Evolutionary conservation across 2,797 vertebrate species (phyloP), one percentile per base, ranked within the genome.

Genomic region (Paguma larvata): DNA sequence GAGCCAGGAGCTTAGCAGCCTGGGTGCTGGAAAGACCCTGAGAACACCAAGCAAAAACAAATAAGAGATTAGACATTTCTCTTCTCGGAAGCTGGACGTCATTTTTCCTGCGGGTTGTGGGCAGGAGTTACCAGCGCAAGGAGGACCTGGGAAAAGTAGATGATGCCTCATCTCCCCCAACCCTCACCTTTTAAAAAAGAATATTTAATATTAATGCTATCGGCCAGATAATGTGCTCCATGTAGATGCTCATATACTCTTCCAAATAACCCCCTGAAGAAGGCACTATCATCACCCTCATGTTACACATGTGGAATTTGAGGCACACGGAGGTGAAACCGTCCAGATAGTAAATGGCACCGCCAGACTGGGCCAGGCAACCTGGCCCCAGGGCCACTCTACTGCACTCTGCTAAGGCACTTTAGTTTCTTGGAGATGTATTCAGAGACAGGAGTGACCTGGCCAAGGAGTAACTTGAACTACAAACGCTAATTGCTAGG

Each of bases 11-110:
- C 96, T 99, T 98, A 30, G 98, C 98, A 72, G 99, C 99, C 93
- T 93, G 98, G 72, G 97, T 3, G 1, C 98, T 98, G 0, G 98
- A 98, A 87, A 99, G 98, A 97, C 99, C 99, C 99, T 99, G 97
- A 94, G 59, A 98, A 63, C 85, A 68, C 23, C 75, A 46, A 95
- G 51, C 46, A 87, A 95, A 93, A 85, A 30, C 19, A 85, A 87
- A 85, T 0, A 75, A 75, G 8, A 27, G 68, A 70, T 85, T 41
- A 95, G 72, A 92, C 2, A 19, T 19, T 68, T 30, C 14, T 95
- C 12, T 25, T 68, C 16, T 27, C n/a, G 75, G 3, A 2, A 32
- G n/a, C 12, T 63, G n/a, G 30, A 89, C 48, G 27, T 84, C n/a
- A 12, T 13, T 56, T 41, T 46, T 46, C 92, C 56, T 59, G 23